Evolutionary conservation across 2,888 invertebrate genomes (phyloP).

Genomic region (Megaustenia siamemsis): DNA sequence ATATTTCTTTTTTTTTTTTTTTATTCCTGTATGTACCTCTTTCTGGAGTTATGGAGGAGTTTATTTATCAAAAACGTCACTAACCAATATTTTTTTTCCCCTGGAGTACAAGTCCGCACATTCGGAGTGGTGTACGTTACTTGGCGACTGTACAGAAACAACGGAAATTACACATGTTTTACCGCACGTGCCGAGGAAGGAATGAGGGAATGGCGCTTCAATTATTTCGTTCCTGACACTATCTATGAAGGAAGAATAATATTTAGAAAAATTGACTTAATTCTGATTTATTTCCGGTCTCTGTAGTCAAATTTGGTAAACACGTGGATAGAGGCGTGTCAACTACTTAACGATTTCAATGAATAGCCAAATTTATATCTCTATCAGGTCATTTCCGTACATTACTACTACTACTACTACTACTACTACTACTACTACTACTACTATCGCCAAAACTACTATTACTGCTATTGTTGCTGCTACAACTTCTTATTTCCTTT

Average conservation of each 20-base stretch:
- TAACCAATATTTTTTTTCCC: not conserved
- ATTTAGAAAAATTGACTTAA: not conserved
- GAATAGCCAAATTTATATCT: too few species aligned
- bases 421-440: too few species aligned
- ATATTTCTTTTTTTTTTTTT: not conserved
- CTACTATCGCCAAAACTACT: too few species aligned
- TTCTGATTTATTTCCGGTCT: too few species aligned
- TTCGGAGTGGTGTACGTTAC: not conserved
- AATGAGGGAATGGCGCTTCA: not conserved
- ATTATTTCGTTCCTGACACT: not conserved
- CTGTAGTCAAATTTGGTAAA: too few species aligned
- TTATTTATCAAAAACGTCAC: not conserved
- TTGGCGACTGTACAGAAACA: not conserved
- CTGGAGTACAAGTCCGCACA: not conserved
- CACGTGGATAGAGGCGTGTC: too few species aligned
- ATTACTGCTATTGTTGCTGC: too few species aligned
- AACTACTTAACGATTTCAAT: too few species aligned
- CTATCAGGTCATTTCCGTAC: too few species aligned
- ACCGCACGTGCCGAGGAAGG: not conserved
- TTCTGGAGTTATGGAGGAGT: not conserved
- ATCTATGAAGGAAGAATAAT: not conserved
- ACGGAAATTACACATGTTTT: not conserved
- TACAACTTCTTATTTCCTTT: too few species aligned
- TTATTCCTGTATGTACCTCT: not conserved
- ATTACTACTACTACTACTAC: too few species aligned